phyloP scores from a whole-genome alignment of 2,888 invertebrate species.

The Dryobotodes eremita region DNA sequence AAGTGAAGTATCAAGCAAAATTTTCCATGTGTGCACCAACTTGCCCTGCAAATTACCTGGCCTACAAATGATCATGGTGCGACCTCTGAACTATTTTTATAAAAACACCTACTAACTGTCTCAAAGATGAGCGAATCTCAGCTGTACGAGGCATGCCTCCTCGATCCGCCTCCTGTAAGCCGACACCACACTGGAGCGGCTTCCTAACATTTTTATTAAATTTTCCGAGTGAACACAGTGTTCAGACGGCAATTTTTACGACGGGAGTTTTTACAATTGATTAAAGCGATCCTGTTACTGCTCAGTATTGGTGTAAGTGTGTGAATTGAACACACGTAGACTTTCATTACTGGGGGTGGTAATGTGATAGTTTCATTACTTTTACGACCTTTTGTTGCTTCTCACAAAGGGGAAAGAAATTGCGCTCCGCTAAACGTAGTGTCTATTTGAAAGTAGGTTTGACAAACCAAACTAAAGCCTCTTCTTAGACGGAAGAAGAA shows the following conservation, averaged over 20 bases:
- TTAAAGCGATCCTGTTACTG: slow-evolving; percentile 64
- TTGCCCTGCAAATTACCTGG: too few species aligned
- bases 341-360: slow-evolving; percentile 15
- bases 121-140: slow-evolving; percentile 10
- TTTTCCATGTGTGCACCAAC: neutral
- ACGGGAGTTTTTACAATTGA: slow-evolving; percentile 65
- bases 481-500: too few species aligned
- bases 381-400: too few species aligned
- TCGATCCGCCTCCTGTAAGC: slow-evolving; percentile 62
- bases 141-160: slow-evolving; percentile 16
- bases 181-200: slow-evolving; percentile 68
- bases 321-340: neutral
- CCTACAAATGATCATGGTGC: neutral
- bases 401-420: neutral
- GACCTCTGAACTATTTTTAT: neutral
- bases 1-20: neutral
- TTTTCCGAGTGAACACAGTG: slow-evolving; percentile 69
- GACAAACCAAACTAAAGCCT: too few species aligned
- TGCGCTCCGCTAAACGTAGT: too few species aligned
- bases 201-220: slow-evolving; percentile 76
- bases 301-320: slow-evolving; percentile 5
- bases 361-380: slow-evolving; percentile 8
- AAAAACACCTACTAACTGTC: neutral
- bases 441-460: too few species aligned
- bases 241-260: slow-evolving; percentile 8